Conservation (phyloP, 2,888 invertebrate species). For the Thymelicus sylvestris region DNA sequence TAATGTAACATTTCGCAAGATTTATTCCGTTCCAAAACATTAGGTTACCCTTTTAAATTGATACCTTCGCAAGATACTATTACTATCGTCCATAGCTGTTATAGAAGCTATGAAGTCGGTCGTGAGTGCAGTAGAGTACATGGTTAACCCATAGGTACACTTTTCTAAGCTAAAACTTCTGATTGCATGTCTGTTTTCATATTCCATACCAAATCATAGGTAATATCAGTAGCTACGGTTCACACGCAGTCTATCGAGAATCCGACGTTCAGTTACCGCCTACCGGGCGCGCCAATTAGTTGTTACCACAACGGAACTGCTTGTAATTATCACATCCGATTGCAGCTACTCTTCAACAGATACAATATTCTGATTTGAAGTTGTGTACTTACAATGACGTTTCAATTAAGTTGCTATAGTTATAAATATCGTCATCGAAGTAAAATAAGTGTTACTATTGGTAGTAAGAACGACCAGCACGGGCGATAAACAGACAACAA, state of each 20-base stretch:
- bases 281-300: constrained; percentile 24
- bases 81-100: neutral
- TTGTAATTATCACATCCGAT: constrained; percentile 12
- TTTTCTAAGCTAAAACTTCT: no score
- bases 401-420: no score
- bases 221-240: neutral
- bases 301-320: constrained; percentile 15
- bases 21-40: neutral
- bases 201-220: no score
- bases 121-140: no score
- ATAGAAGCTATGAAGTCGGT: no score
- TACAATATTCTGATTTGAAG: neutral
- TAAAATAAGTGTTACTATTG: no score
- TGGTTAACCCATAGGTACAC: no score
- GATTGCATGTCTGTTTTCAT: no score
- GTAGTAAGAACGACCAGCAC: no score
- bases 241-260: neutral
- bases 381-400: neutral
- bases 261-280: constrained; percentile 16
- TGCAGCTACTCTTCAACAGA: neutral
- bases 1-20: neutral
- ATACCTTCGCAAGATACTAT: neutral
- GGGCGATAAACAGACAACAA: no score
- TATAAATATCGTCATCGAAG: no score
- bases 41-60: neutral